These are phyloP conservation scores for Hymenopus coronatus DNA, from an alignment of 2,888 invertebrate genomes.

Conservation along the genomic window DNA sequence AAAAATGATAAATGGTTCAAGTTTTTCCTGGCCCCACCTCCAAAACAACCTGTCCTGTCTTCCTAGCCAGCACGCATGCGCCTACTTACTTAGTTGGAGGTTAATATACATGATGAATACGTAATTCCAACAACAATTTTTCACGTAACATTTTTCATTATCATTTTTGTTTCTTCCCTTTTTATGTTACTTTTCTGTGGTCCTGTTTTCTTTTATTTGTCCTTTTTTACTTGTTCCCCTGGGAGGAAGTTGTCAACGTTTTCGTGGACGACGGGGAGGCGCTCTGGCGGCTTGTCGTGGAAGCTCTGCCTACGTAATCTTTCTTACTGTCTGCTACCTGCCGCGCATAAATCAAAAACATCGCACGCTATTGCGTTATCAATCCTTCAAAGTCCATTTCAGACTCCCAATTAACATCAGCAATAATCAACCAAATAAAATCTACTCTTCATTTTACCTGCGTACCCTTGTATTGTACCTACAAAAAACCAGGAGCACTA, in stretches of 20 bases:
- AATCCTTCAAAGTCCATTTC: neutral
- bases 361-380: neutral
- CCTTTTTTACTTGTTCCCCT: neutral
- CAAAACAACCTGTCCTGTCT: constrained; percentile 9
- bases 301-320: neutral
- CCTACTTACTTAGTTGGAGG: neutral
- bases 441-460: neutral
- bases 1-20: constrained; percentile 14
- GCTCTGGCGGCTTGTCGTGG: neutral
- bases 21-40: constrained; percentile 3
- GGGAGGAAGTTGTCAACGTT: constrained; percentile 1
- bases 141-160: neutral
- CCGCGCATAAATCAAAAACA: neutral
- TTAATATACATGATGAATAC: constrained; percentile 13
- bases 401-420: neutral
- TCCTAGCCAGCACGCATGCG: neutral
- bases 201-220: neutral
- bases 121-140: constrained; percentile 10
- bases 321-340: neutral
- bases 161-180: neutral
- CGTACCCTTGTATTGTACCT: neutral
- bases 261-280: neutral
- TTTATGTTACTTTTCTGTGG: neutral
- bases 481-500: neutral
- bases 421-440: neutral